Base-by-base conservation (phyloP, 2,888 invertebrate genomes). In the Sclerodermus sp. region DNA sequence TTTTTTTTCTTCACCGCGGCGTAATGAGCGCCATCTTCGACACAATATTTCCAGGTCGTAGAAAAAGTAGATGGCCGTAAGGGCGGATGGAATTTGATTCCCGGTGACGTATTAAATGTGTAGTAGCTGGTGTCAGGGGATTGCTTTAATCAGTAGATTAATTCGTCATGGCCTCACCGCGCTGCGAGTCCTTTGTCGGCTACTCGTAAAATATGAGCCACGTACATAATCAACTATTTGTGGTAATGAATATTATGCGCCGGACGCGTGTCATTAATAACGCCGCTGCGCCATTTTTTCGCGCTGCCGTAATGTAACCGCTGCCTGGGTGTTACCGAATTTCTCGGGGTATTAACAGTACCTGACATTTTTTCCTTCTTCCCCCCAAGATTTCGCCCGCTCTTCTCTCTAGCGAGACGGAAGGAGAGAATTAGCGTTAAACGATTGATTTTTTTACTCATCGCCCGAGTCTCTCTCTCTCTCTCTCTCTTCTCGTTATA, bases 71-170 rank as follows among this genome's bases (percentile, higher is more conserved):
- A 56, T 57, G 53, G 55, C 55, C 45, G 45, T 58, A 61, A 63
- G 57, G 64, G 57, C 59, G 60, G 64, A 59, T 59, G 65, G 64
- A 67, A 71, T 73, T 74, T 68, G 72, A 72, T 70, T 70, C 66
- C 64, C 66, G 66, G 70, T 70, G 71, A 73, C 71, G 70, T 70
- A 72, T 74, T 75, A 74, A 74, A 73, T 70, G 68, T 66, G 73
- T 73, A 68, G 75, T 76, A 74, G 76, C 54, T 67, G 66, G 69
- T 73, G 72, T 73, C 73, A 72, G 71, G 66, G 66, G 69, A 76
- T 75, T 73, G 73, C 74, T 73, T 76, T 74, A 76, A 76, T 76
- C 76, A 76, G 74, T 70, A 74, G 71, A 76, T 75, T 76, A 76
- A 76, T 76, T 75, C 75, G 76, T 76, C 73, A 76, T 71, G 74